phyloP scores from a whole-genome alignment of 2,888 invertebrate species.

The Tenthredo notha region DNA sequence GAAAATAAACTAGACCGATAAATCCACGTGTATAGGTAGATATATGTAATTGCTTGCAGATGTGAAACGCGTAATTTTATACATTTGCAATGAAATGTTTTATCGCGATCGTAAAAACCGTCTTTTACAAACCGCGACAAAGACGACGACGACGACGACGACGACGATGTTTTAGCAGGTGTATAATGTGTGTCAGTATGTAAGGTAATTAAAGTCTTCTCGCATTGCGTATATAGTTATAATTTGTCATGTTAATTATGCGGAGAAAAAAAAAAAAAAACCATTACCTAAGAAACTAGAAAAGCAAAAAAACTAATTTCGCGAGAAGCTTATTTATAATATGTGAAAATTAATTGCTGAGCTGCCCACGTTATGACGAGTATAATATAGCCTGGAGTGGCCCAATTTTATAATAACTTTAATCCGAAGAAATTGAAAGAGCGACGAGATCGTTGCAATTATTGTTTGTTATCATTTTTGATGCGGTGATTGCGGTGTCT shows the following conservation, averaged over 20 bases:
- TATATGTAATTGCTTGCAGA: too few relatives aligned
- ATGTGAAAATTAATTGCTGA: not conserved
- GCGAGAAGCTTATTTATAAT: not conserved
- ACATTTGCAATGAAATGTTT: not conserved
- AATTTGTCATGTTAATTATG: not conserved
- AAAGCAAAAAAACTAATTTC: not conserved
- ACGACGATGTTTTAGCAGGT: not conserved
- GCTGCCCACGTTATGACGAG: not conserved
- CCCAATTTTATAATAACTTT: slow-evolving; percentile 7
- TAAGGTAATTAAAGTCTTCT: not conserved
- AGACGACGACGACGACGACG: not conserved
- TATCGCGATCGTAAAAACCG: not conserved
- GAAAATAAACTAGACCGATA: not conserved
- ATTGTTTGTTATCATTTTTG: slow-evolving; percentile 68
- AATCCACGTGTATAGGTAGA: too few relatives aligned
- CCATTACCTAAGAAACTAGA: too few relatives aligned
- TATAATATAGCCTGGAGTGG: not conserved
- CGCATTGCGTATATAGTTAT: not conserved
- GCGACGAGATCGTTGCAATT: slow-evolving; percentile 60
- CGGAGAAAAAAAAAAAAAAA: too few relatives aligned
- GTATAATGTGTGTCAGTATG: too few relatives aligned
- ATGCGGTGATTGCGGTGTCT: slow-evolving; percentile 64
- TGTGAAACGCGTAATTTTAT: too few relatives aligned
- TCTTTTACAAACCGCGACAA: not conserved
- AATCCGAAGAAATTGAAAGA: not conserved